phyloP scores from a whole-genome alignment of 2,113 vertebrate genomes.

The Chroicocephalus ridibundus region DNA sequence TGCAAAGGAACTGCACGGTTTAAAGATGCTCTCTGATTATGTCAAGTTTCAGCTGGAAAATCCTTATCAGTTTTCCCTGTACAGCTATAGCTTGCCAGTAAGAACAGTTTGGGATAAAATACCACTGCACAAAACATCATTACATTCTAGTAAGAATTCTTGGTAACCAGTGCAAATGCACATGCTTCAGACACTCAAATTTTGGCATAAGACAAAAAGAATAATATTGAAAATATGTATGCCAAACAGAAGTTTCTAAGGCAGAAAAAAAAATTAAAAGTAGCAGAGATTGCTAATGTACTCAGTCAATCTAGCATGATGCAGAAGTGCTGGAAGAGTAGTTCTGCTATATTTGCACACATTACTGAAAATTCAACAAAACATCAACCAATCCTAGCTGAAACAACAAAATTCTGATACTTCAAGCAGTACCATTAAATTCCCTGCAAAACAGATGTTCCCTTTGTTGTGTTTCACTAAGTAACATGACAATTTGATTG shows the following conservation, averaged over 20 bases:
- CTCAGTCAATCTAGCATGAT: neutral
- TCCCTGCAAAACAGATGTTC: neutral
- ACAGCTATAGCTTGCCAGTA: neutral
- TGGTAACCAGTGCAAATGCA: neutral
- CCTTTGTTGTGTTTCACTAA: neutral
- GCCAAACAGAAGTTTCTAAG: neutral
- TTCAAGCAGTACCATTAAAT: neutral
- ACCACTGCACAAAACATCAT: neutral
- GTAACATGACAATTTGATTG: neutral
- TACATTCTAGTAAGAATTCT: neutral
- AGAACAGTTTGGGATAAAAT: neutral
- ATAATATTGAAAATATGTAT: neutral
- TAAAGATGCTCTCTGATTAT: neutral
- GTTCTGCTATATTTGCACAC: neutral
- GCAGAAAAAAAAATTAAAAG: neutral
- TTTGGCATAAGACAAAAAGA: neutral
- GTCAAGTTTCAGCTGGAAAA: neutral
- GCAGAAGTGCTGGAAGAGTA: neutral
- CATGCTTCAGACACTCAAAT: neutral
- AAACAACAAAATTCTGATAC: neutral
- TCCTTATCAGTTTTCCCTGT: neutral
- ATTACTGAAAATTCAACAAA: neutral
- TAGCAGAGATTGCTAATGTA: neutral
- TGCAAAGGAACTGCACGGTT: neutral
- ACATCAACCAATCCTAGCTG: neutral